Percentiles rank a stretch among this genome's conserved stretches.
Conservation (phyloP, 53 echinoderm and acorn worm genomes). For the Astropecten irregularis region DNA sequence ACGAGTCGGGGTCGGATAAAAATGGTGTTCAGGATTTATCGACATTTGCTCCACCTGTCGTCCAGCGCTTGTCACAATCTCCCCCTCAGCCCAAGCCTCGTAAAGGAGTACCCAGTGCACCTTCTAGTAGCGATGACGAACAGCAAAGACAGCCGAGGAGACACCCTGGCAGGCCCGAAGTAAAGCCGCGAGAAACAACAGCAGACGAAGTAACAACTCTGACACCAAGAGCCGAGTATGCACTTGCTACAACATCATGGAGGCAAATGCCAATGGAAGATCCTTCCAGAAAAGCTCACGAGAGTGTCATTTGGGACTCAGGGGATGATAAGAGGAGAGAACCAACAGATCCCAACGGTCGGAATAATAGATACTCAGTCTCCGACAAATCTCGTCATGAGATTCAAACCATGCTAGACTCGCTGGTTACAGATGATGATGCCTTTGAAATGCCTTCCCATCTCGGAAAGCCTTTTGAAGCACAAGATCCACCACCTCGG, state of each 20-base stretch:
- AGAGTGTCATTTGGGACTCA: slow-evolving; percentile 42
- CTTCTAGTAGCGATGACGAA: slow-evolving; percentile 43
- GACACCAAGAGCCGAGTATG: slow-evolving; percentile 29
- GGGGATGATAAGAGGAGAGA: slow-evolving; percentile 3
- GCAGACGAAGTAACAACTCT: background rate
- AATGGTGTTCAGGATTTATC: background rate
- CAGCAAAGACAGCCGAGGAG: slow-evolving; percentile 24
- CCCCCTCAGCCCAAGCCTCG: slow-evolving; percentile 41
- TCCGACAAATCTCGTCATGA: slow-evolving; percentile 12
- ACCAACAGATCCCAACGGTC: background rate
- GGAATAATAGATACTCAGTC: slow-evolving; percentile 16
- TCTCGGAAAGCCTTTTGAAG: no score
- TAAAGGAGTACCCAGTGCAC: slow-evolving; percentile 12
- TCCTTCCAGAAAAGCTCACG: background rate
- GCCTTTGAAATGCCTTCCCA: background rate
- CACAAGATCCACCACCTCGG: background rate
- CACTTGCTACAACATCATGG: slow-evolving; percentile 27
- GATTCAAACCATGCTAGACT: slow-evolving; percentile 33
- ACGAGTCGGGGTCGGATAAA: background rate
- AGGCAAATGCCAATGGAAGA: background rate
- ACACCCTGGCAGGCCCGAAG: slow-evolving; percentile 5
- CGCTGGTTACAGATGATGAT: slow-evolving; percentile 11
- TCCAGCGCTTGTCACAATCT: background rate
- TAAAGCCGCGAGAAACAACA: background rate
- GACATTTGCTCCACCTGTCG: background rate